Conservation (phyloP, 2,797 vertebrate species). For the Dipus sagitta region DNA sequence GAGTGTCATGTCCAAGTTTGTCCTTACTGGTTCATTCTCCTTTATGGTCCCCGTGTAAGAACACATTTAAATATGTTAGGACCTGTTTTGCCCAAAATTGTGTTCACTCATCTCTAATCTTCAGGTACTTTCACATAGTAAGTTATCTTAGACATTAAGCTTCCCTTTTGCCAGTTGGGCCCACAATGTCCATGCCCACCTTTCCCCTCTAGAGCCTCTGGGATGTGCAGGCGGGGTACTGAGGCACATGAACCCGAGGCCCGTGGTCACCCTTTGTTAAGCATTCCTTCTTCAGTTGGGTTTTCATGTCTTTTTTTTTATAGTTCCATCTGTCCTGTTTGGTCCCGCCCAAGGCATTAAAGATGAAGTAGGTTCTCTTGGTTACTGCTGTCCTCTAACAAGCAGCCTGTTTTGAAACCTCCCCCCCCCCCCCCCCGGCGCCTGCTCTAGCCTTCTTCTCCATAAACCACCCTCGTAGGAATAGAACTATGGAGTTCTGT, state of each 20-base stretch:
- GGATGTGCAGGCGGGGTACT: too few relatives aligned
- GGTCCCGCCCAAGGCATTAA: not conserved
- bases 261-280: not conserved
- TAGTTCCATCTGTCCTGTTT: not conserved
- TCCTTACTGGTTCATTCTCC: constrained; percentile 20
- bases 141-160: not conserved
- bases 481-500: not conserved
- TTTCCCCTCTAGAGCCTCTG: not conserved
- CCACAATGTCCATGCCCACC: not conserved
- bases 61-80: not conserved
- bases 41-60: not conserved
- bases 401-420: constrained; percentile 17
- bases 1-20: not conserved
- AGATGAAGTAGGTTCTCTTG: not conserved
- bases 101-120: constrained; percentile 1
- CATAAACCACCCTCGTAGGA: constrained; percentile 3
- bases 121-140: not conserved
- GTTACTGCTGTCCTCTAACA: not conserved
- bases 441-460: constrained; percentile 27
- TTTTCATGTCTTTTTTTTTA: not conserved
- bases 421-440: not conserved
- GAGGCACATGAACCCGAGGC: too few relatives aligned
- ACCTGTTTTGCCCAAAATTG: constrained; percentile 1
- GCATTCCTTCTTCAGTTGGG: too few relatives aligned
- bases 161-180: constrained; percentile 4